Base-by-base conservation (phyloP, 2,113 vertebrate species). In the Centropus bengalensis region DNA sequence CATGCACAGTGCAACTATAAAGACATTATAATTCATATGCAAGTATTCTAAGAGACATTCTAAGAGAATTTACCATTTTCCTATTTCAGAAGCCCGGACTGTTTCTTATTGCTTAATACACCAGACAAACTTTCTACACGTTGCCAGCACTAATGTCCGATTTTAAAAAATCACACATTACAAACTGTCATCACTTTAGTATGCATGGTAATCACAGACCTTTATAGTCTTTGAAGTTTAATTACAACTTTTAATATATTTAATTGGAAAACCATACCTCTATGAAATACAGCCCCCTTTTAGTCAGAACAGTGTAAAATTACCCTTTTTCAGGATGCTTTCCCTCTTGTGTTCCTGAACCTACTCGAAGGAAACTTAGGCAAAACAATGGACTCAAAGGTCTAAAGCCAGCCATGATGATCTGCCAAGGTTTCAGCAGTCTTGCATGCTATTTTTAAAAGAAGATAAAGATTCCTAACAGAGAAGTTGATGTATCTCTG, bases 381-480 rank as follows among this genome's bases (percentile, higher is more conserved):
- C 42, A 86, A 60, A 86, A 66, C 49, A 82, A 40, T 0, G 13
- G 22, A 27, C 58, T 88, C 51, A 24, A 66, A 68, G 6, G 17
- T 12, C 88, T 69, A 12, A 76, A 78, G 59, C 49, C 79, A 87
- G 66, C 28, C 70, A 47, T 3, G 22, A 7, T 62, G 42, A 49
- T 16, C 71, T 75, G 64, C n/a, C 91, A 63, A 8, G 1, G 4
- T 30, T 81, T 23, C 16, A 44, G 28, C 5, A 45, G 33, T 38
- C 68, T 70, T 24, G 19, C 7, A 2, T 36, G 56, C 82, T 88
- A 86, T 70, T 94, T 93, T 88, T 90, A 95, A 68, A 33, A 75
- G 68, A 36, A 84, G 89, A 89, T 75, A 84, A 92, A 87, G 42
- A 93, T 74, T 91, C 76, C 91, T 51, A 69, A 44, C 59, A 81